Conservation (phyloP, 35 echinoderm and acorn worm genomes). For the Stichopus chloronotus region DNA sequence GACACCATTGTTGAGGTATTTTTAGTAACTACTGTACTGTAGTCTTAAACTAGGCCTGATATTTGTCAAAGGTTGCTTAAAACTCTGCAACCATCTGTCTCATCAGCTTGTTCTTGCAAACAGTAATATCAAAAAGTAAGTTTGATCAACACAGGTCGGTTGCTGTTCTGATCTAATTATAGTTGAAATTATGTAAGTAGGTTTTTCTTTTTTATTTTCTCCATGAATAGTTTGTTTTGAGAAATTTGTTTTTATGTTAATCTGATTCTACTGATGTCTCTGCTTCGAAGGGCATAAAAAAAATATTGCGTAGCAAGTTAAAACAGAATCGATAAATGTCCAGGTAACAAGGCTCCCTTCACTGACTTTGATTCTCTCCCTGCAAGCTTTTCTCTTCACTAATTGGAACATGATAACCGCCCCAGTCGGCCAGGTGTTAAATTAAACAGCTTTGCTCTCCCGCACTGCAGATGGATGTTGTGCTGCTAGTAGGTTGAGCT, state of each 20-base stretch:
- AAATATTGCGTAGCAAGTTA: neutral
- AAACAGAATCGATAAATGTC: constrained; percentile 35
- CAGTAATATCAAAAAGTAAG: too few species aligned
- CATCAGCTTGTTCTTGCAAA: too few species aligned
- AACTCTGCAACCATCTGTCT: too few species aligned
- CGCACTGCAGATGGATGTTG: neutral
- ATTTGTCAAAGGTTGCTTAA: too few species aligned
- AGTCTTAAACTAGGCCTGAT: too few species aligned
- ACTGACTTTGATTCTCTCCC: constrained; percentile 19
- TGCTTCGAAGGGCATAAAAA: neutral
- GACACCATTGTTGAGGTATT: too few species aligned
- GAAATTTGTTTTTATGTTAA: neutral
- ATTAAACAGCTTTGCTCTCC: constrained; percentile 19
- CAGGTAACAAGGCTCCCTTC: neutral
- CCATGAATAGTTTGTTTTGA: neutral
- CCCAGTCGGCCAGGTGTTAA: constrained; percentile 30
- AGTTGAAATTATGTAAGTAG: too few species aligned
- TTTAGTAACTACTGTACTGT: too few species aligned
- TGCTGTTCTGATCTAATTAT: too few species aligned
- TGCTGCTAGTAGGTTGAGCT: neutral
- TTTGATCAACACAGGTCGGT: too few species aligned
- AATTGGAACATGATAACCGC: constrained; percentile 51
- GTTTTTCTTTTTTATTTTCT: neutral
- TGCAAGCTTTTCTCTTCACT: constrained; percentile 22
- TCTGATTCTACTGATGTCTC: neutral